phyloP scores from a whole-genome alignment of 2,888 invertebrate genomes.

The Ptychoptera contaminata region DNA sequence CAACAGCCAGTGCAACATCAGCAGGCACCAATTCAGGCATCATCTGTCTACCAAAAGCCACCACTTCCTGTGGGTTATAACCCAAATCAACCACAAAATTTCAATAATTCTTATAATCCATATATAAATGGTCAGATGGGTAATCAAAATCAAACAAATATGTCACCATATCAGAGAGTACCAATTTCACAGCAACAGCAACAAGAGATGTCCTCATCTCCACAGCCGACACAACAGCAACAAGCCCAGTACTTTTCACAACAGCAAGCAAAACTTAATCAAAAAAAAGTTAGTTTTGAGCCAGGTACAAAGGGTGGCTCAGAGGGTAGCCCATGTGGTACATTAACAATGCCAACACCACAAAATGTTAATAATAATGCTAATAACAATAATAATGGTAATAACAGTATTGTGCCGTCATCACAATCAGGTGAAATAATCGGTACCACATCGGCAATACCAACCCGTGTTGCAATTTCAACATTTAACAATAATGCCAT shows the following conservation, averaged over 20 bases:
- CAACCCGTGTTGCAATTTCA: conserved; percentile 25
- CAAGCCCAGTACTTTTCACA: conserved; percentile 32
- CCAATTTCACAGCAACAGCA: conserved; percentile 35
- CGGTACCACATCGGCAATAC: conserved; percentile 28
- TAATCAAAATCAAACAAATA: conserved; percentile 10
- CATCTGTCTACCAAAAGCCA: conserved; percentile 11
- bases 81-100: conserved; percentile 13
- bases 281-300: conserved; percentile 59
- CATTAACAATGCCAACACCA: conserved; percentile 27
- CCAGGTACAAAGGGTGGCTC: conserved; percentile 52
- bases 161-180: conserved; percentile 43
- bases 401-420: too few relatives aligned
- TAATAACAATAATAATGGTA: too few relatives aligned
- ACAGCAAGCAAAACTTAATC: conserved; percentile 37
- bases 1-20: conserved; percentile 15
- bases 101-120: neutral
- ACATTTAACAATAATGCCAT: conserved; percentile 26
- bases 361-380: neutral
- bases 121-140: too few relatives aligned
- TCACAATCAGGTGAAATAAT: conserved; percentile 18
- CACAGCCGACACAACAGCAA: conserved; percentile 16
- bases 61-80: conserved; percentile 4
- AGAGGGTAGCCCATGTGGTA: conserved; percentile 24
- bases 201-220: neutral
- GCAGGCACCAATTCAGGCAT: conserved; percentile 6